Percentiles rank a stretch among this genome's conserved stretches.
phyloP scores from a whole-genome alignment of 1,140 invertebrate genomes.

The Amphibalanus amphitrite region DNA sequence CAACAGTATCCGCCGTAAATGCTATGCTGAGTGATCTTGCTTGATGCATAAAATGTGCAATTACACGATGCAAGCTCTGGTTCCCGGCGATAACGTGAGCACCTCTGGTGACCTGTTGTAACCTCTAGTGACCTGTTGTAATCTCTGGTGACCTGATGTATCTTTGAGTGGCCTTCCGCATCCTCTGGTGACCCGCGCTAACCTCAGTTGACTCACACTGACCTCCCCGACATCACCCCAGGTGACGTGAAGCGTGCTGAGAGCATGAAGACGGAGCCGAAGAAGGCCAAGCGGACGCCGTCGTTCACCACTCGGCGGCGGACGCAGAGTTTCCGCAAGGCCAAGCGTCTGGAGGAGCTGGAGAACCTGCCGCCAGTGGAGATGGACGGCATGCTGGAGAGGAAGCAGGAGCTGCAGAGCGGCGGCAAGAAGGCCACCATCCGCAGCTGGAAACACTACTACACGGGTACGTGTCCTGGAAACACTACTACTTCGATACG shows the following conservation, averaged over 20 bases:
- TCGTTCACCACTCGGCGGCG: conserved; percentile 77
- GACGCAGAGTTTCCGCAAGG: conserved; percentile 71
- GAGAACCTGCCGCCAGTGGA: conserved; percentile 70
- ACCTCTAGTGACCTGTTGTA: no score
- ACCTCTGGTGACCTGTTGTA: no score
- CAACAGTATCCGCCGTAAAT: no score
- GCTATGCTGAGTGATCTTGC: no score
- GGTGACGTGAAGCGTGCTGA: conserved; percentile 61
- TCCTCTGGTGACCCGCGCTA: no score
- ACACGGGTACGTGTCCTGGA: conserved; percentile 50
- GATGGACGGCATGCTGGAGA: conserved; percentile 75
- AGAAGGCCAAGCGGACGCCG: conserved; percentile 69
- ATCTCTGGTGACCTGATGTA: no score
- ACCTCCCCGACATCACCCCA: conserved; percentile 18
- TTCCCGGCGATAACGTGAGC: no score
- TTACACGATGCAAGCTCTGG: no score
- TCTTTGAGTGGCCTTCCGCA: no score
- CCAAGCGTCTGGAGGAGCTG: conserved; percentile 47
- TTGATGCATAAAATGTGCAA: no score
- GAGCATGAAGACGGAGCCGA: conserved; percentile 61
- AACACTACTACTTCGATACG: no score
- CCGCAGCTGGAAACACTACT: conserved; percentile 86
- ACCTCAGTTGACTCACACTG: no score
- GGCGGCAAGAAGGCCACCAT: conserved; percentile 87
- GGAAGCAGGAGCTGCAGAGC: conserved; percentile 84